Conservation (phyloP, 2,797 vertebrate genomes). For the Microchirus variegatus region DNA sequence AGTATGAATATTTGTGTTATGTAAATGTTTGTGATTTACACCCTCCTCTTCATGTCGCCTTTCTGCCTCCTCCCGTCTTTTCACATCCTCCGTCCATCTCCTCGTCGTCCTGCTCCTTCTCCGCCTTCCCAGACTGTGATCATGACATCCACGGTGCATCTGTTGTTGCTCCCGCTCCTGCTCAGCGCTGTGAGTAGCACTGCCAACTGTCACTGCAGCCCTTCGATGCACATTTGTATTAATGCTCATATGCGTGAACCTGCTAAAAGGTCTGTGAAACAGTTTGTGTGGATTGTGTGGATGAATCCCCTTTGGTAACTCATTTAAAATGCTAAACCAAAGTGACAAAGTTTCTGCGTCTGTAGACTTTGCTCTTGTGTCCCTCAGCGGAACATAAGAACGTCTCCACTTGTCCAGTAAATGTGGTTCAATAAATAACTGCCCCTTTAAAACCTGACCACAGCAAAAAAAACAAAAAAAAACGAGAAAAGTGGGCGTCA, state of each 20-base stretch:
- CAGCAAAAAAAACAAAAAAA: slow-evolving; percentile 6
- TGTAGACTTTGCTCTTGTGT: slow-evolving; percentile 66
- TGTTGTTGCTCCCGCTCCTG: slow-evolving; percentile 72
- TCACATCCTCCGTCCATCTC: slow-evolving; percentile 21
- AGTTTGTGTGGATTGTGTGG: slow-evolving; percentile 4
- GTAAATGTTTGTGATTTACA: background rate
- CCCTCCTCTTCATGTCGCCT: slow-evolving; percentile 7
- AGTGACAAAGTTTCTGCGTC: slow-evolving; percentile 18
- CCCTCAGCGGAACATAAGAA: slow-evolving; percentile 15
- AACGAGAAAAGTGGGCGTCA: slow-evolving; percentile 32
- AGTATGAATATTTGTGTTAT: too few species aligned
- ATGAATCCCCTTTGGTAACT: slow-evolving; percentile 12
- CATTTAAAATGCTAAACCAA: slow-evolving; percentile 23
- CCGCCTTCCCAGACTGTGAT: slow-evolving; percentile 55
- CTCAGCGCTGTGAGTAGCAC: slow-evolving; percentile 73
- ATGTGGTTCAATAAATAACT: slow-evolving; percentile 77
- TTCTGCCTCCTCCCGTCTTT: slow-evolving; percentile 12
- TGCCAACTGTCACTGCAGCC: slow-evolving; percentile 33
- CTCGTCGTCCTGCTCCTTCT: slow-evolving; percentile 21
- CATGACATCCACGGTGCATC: slow-evolving; percentile 72
- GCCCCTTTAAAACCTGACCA: slow-evolving; percentile 9
- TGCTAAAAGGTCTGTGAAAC: slow-evolving; percentile 25
- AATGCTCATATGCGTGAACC: slow-evolving; percentile 25
- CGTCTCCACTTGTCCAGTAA: slow-evolving; percentile 9
- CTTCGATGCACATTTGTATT: slow-evolving; percentile 39